These are phyloP conservation scores for Yponomeuta plumbellus DNA, from an alignment of 2,888 invertebrate species.

Conservation along the genomic window DNA sequence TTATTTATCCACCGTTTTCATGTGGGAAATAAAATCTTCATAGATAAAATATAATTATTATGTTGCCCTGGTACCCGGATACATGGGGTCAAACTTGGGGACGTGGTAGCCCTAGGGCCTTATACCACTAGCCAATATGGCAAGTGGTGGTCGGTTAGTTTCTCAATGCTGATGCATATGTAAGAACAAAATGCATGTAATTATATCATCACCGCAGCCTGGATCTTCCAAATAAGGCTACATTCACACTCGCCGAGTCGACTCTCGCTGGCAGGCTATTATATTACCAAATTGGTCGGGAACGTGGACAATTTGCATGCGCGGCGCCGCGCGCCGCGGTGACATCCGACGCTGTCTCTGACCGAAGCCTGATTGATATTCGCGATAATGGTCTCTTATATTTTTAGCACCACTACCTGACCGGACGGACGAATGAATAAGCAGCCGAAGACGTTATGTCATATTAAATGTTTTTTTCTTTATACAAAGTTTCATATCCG, in stretches of 20 bases:
- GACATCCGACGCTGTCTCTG: slow-evolving; percentile 28
- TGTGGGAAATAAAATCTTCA: no score
- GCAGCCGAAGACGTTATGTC: background rate
- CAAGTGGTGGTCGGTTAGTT: background rate
- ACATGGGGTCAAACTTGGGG: no score
- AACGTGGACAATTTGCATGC: slow-evolving; percentile 35
- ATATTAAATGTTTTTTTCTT: background rate
- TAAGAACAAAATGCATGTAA: background rate
- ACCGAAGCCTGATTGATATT: slow-evolving; percentile 40
- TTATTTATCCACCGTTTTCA: no score
- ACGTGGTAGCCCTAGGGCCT: no score
- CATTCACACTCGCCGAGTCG: slow-evolving; percentile 6
- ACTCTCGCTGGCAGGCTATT: slow-evolving; percentile 20
- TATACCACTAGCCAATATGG: background rate
- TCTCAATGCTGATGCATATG: background rate
- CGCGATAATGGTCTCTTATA: slow-evolving; percentile 47
- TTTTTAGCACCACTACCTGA: slow-evolving; percentile 46
- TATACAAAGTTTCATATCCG: background rate
- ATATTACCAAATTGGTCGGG: slow-evolving; percentile 28
- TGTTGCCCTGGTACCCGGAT: no score
- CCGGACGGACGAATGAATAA: slow-evolving; percentile 32
- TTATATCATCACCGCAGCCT: slow-evolving; percentile 1
- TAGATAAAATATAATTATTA: no score
- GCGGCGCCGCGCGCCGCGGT: slow-evolving; percentile 25
- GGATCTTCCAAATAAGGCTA: slow-evolving; percentile 9